Evolutionary conservation across 2,797 vertebrate genomes (phyloP), one percentile per base, ranked within the genome.

Genomic region (Buceros bicornis): DNA sequence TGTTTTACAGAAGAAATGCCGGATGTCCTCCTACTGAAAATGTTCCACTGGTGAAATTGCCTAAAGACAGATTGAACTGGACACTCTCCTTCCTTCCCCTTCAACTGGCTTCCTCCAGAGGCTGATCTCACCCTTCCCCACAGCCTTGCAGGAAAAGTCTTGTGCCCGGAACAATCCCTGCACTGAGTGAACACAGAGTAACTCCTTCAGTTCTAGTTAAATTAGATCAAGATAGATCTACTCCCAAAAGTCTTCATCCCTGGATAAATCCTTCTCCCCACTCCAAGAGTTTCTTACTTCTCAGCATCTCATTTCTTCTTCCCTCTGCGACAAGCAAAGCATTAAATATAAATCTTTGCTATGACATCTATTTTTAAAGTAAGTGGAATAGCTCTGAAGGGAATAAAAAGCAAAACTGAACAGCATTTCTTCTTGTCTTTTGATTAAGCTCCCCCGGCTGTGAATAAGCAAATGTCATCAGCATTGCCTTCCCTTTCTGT

Each of bases 281-380:
- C 16, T 80, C 70, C 16, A 17, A 64, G 50, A 54, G 10, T 67
- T 82, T 71, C 67, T 82, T 81, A 21, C 42, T 94, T 56, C 60
- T 91, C 64, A 87, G 60, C 37, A 82, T 47, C 71, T 83, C 20
- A 57, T 51, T 90, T 88, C 37, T 93, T 48, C 31, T 79, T 95
- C 62, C 3, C 6, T 73, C 45, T 92, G 42, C 57, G 89, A 89
- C 53, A 85, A 77, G 22, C 16, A 92, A 84, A 87, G 21, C 71
- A 85, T 87, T 93, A 87, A 87, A 89, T 90, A 74, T 31, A 91
- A 92, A 93, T 71, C 60, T 89, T 95, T 77, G 71, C 74, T 77
- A 66, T 91, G 81, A 78, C 83, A 93, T 87, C 57, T 71, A 80
- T 82, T 89, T 96, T 89, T 71, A 89, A 93, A 89, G 48, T 54